A percentile compares a stretch with the other conserved stretches of the same genome.
Conservation (phyloP, 2,888 invertebrate genomes). For the Plebejus melissa region DNA sequence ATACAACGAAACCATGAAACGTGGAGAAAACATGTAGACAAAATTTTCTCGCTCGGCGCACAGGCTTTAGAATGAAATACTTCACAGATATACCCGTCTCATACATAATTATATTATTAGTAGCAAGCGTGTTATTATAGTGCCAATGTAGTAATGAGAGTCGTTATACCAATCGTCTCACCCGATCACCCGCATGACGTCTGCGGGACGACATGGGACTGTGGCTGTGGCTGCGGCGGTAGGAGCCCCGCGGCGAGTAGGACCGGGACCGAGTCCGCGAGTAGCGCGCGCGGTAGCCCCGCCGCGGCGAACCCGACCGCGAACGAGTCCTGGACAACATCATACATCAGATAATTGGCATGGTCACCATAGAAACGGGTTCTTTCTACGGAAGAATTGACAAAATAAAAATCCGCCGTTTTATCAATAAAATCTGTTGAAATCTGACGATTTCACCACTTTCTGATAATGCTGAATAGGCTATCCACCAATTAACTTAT, state of each 20-base stretch:
- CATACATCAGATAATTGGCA: not conserved
- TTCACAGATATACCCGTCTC: not conserved
- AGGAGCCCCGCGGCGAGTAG: conserved; percentile 80
- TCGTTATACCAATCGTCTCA: conserved; percentile 50
- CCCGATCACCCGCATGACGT: conserved; percentile 87
- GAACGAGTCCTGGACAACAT: conserved; percentile 63
- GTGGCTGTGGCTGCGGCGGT: conserved; percentile 83
- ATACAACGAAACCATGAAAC: too few relatives aligned
- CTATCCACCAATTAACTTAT: too few relatives aligned
- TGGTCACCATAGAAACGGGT: too few relatives aligned
- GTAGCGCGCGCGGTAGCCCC: conserved; percentile 75
- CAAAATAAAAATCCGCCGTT: too few relatives aligned
- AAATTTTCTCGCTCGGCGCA: too few relatives aligned
- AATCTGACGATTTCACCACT: too few relatives aligned
- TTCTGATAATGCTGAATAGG: too few relatives aligned
- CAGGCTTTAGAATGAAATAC: too few relatives aligned
- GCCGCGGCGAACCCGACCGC: conserved; percentile 80
- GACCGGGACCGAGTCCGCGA: conserved; percentile 83
- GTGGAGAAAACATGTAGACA: too few relatives aligned
- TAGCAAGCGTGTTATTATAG: conserved; percentile 13
- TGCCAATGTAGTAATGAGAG: conserved; percentile 30
- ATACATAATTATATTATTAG: not conserved
- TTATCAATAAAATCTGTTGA: too few relatives aligned
- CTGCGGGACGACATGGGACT: conserved; percentile 91
- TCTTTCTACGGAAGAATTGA: too few relatives aligned